Evolutionary conservation across 2,888 invertebrate genomes (phyloP), one percentile per base, ranked within the genome.

Genomic region (Latheticus oryzae): DNA sequence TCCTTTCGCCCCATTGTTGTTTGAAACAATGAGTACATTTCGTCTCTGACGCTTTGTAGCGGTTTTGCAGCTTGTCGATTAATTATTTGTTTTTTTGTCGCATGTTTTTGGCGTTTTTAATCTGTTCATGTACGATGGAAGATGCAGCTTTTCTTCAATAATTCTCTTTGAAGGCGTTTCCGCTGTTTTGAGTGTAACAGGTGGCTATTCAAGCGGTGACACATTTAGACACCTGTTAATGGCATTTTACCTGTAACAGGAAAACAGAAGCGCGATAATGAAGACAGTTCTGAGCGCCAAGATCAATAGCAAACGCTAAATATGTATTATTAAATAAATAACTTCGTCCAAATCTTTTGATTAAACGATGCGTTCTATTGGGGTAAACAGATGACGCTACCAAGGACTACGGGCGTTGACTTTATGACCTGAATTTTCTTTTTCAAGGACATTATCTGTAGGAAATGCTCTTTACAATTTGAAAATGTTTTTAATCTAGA

Each of bases 201-300:
- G 59, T 59, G 59, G 59, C 59, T 48, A 59, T 55, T 53, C 50
- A 50, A 28, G 12, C 47, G 13, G 19, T 58, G 54, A 42, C 56
- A 57, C 57, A 57, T 38, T 54, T 57, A 52, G 42, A 54, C 59
- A 59, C 59, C 59, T 59, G 59, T 55, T 59, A 54, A 24, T 48
- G 30, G 30, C 30, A 7, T 57, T 32, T 21, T 51, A 23, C 52
- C 52, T 42, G 13, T 40, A 32, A 30, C 30, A 47, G 38, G 38
- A 38, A 16, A 43, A 19, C 56, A 51, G 17, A 48, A 50, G 40
- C 21, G 47, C 19, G 32, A 45, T 32, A 40, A 55, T 23, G 30
- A 19, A 23, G 38, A 38, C 33, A 17, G 17, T 5, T 7, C 5
- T 32, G 21, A 23, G 9, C 28, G 8, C 9, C 15, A 15, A 47